A percentile compares a stretch with the other conserved stretches of the same genome.
Conservation (phyloP, 1,140 invertebrate genomes). For the Zaprionus kolodkinae region DNA sequence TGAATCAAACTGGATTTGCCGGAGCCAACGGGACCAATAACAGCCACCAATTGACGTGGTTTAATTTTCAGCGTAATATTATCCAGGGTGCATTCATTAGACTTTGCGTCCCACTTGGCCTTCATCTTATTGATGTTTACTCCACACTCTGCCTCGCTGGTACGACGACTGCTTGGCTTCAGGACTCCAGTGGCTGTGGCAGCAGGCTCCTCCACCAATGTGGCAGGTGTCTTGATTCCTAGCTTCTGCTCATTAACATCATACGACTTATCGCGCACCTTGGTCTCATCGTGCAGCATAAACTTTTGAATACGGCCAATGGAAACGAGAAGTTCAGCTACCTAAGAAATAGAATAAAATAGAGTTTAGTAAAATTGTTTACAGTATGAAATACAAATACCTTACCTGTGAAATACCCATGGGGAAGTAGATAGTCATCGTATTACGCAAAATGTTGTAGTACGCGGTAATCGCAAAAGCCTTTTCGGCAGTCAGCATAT, state of each 20-base stretch:
- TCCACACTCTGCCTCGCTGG: conserved; percentile 52
- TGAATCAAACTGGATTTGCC: conserved; percentile 93
- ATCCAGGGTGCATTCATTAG: conserved; percentile 85
- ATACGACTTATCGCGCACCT: conserved; percentile 74
- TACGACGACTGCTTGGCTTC: conserved; percentile 56
- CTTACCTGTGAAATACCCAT: conserved; percentile 86
- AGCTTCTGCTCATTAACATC: conserved; percentile 65
- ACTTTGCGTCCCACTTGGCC: conserved; percentile 76
- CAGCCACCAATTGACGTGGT: conserved; percentile 87
- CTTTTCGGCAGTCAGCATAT: conserved; percentile 86
- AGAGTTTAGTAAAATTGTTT: too few relatives aligned
- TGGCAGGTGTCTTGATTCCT: conserved; percentile 31
- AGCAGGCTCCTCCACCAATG: conserved; percentile 44
- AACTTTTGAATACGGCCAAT: conserved; percentile 89
- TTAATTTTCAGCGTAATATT: conserved; percentile 88
- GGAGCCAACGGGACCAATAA: conserved; percentile 91
- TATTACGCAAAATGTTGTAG: conserved; percentile 89
- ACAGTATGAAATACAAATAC: background rate
- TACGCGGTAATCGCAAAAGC: conserved; percentile 90
- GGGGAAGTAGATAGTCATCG: conserved; percentile 91
- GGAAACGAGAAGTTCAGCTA: conserved; percentile 89
- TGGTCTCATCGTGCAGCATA: conserved; percentile 88
- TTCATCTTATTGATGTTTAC: conserved; percentile 73
- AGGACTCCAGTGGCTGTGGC: conserved; percentile 59
- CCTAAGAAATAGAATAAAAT: conserved; percentile 43